These are phyloP conservation scores for Nannospalax galili DNA, from an alignment of 2,113 vertebrate genomes.

Conservation along the genomic window DNA sequence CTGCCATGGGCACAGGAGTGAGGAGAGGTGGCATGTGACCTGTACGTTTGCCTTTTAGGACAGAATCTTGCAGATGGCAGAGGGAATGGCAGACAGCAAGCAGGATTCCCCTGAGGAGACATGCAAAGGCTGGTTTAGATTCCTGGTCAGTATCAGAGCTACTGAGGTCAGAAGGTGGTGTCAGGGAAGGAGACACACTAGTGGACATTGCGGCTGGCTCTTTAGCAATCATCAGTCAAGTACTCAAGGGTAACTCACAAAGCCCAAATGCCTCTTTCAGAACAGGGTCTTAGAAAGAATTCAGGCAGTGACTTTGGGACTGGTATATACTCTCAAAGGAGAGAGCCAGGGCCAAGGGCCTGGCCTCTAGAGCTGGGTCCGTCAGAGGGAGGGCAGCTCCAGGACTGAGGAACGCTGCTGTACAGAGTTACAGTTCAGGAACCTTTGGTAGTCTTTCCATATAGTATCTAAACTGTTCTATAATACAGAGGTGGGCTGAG, in stretches of 20 bases:
- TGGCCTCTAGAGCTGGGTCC: neutral
- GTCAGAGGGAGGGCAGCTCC: neutral
- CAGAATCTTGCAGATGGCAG: neutral
- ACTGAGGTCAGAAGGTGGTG: neutral
- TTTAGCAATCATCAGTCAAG: neutral
- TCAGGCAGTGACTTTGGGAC: neutral
- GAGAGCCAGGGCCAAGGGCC: neutral
- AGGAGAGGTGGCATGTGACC: fast-evolving
- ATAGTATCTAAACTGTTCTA: neutral
- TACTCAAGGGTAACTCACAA: neutral
- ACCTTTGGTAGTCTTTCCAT: neutral
- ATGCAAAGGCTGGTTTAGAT: neutral
- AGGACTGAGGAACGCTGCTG: neutral
- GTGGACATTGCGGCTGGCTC: neutral
- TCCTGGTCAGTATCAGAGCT: neutral
- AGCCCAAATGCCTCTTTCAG: neutral
- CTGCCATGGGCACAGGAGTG: neutral
- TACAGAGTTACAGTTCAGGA: neutral
- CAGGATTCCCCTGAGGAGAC: neutral
- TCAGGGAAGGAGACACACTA: too few relatives aligned
- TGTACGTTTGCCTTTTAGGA: neutral
- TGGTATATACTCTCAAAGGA: slow-evolving; percentile 20
- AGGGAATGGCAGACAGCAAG: too few relatives aligned
- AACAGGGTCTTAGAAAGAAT: neutral
- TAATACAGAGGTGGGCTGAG: neutral